Evolutionary conservation across 2,888 invertebrate genomes (phyloP), one percentile per base, ranked within the genome.

Genomic region (Hesperia comma): DNA sequence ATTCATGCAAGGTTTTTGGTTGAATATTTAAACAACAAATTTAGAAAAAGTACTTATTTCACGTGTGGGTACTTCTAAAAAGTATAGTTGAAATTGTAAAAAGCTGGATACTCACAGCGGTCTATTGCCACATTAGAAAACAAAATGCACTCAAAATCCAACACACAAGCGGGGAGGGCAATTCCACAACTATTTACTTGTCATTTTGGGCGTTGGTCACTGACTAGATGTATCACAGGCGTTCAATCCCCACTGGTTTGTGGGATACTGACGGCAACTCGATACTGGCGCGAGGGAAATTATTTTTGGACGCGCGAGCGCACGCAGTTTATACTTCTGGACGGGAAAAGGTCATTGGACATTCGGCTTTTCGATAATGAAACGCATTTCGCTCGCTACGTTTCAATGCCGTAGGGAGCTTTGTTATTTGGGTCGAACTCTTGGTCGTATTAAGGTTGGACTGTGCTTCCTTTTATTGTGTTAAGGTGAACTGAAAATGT

Each of bases 301-400:
- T 91, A 91, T 91, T 91, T 89, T 80, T 74, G 89, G 88, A 83
- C 60, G 68, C 72, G 76, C 73, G 78, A 79, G 79, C 77, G 81
- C 84, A 83, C 84, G 85, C 87, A 83, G 78, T 81, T 85, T 84
- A 86, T 87, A 85, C 87, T 88, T 92, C 89, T 87, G 87, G 86
- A 86, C 77, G 74, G 71, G 72, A 83, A 92, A 92, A 92, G 92
- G 92, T 92, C 92, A 86, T 88, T 91, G 92, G 88, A 92, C 92
- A 92, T 67, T 67, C 61, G 61, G 66, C 66, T 41, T 67, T 67
- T 67, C 66, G 66, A 67, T 67, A 67, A 67, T 83, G 78, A 72
- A 68, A 68, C 68, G 70, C 49, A 61, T 68, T 68, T 71, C 61
- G 61, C 41, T 61, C 17, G 58, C 53, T 61, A 67, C 37, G 66